Conservation (phyloP, 1,140 invertebrate species). For the Limonius californicus region DNA sequence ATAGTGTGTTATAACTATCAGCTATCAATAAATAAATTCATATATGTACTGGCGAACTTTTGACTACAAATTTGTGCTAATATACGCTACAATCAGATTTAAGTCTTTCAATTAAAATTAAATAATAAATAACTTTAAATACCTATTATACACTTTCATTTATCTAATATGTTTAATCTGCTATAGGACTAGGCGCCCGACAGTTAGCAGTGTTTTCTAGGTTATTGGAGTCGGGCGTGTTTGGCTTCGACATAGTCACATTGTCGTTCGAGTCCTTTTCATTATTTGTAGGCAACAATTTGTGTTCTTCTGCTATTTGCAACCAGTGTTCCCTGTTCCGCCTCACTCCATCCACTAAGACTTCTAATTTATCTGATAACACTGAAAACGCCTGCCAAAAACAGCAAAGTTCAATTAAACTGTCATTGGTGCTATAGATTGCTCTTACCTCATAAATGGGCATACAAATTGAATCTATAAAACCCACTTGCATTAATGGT, state of each 20-base stretch:
- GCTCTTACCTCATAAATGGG: slow-evolving; percentile 87
- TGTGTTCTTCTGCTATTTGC: slow-evolving; percentile 55
- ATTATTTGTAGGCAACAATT: slow-evolving; percentile 28
- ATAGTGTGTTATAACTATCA: slow-evolving; percentile 8
- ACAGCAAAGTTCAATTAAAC: neutral
- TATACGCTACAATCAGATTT: slow-evolving; percentile 5
- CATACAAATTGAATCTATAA: slow-evolving; percentile 93
- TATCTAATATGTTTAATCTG: neutral
- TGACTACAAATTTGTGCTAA: slow-evolving; percentile 13
- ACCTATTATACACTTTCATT: neutral
- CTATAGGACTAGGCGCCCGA: slow-evolving; percentile 3
- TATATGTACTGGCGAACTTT: slow-evolving; percentile 11
- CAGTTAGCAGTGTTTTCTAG: neutral
- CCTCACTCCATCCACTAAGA: slow-evolving; percentile 79
- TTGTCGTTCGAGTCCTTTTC: slow-evolving; percentile 43
- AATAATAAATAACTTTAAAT: slow-evolving; percentile 13
- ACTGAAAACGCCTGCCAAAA: slow-evolving; percentile 73
- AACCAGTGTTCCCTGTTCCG: slow-evolving; percentile 82
- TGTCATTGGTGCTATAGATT: neutral
- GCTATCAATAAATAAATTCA: neutral
- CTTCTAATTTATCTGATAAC: slow-evolving; percentile 71
- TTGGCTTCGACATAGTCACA: slow-evolving; percentile 35
- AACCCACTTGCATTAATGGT: slow-evolving; percentile 93
- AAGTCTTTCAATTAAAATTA: slow-evolving; percentile 10
- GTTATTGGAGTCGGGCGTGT: slow-evolving; percentile 17